phyloP scores from a whole-genome alignment of 2,888 invertebrate genomes.

The Drosophila mettleri region DNA sequence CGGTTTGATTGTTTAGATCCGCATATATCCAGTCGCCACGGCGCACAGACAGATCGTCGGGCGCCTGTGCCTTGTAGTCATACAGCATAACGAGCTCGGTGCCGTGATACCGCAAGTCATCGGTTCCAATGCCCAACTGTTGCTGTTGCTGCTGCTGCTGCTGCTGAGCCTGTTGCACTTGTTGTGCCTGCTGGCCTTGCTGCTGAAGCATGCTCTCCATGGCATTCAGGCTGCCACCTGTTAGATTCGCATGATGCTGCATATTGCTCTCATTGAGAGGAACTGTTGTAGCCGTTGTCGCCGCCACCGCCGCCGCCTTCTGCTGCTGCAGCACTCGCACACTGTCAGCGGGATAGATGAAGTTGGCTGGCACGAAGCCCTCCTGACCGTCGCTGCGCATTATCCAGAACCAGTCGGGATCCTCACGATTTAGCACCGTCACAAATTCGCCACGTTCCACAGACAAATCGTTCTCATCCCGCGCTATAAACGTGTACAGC shows the following conservation, averaged over 20 bases:
- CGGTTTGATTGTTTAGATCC: conserved; percentile 96
- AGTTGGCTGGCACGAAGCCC: conserved; percentile 97
- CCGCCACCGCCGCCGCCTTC: conserved; percentile 49
- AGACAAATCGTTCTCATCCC: conserved; percentile 97
- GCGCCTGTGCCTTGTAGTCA: conserved; percentile 97
- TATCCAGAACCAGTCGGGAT: conserved; percentile 99
- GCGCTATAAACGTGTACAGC: conserved; percentile 95
- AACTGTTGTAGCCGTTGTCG: conserved; percentile 38
- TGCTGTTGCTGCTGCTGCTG: conserved; percentile 68
- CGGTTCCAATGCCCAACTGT: conserved; percentile 84
- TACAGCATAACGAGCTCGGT: conserved; percentile 97
- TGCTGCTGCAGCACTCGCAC: conserved; percentile 85
- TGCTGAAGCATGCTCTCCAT: conserved; percentile 63
- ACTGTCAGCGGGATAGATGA: conserved; percentile 95
- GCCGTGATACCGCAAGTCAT: conserved; percentile 92
- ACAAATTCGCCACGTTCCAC: conserved; percentile 97
- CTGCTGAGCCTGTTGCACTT: conserved; percentile 63
- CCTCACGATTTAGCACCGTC: conserved; percentile 97
- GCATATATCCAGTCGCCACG: conserved; percentile 98
- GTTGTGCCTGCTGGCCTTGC: conserved; percentile 56
- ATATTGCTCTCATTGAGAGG: conserved; percentile 62
- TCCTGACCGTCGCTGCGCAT: conserved; percentile 96
- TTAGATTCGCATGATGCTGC: conserved; percentile 56
- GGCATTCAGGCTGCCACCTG: conserved; percentile 46
- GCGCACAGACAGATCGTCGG: conserved; percentile 95